Base-by-base conservation (phyloP, 2,797 vertebrate genomes). In the Acanthopagrus latus region DNA sequence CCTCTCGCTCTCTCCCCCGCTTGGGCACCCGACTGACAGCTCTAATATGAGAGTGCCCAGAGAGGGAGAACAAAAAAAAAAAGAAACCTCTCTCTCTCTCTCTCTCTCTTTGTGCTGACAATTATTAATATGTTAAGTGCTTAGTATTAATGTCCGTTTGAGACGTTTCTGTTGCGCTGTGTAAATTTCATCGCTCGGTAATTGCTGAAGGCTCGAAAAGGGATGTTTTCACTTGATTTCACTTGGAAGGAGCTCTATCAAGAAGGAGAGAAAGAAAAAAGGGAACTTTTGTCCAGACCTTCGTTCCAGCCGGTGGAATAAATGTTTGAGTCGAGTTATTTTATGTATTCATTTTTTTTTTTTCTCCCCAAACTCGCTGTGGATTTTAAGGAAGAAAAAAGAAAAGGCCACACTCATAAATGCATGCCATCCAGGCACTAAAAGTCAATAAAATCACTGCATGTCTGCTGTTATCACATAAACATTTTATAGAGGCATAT, bases 111-210 rank as follows among this genome's bases (percentile, higher is more conserved):
- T 78, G 58, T 72, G 66, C 70, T 92, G 89, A 91, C 83, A 71
- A 86, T 94, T 93, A 92, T 92, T 92, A 91, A 92, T 89, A 85
- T 77, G 86, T 88, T 82, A 89, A 93, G 86, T 90, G 86, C 62
- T 80, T n/a, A 56, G 82, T 86, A 90, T 91, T 80, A 86, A 87
- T 88, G 81, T 50, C 74, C 69, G 66, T 78, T 86, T 70, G 60
- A 84, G 77, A 82, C 25, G 71, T 83, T 76, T 80, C 70, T 70
- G 71, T 84, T 71, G 65, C 81, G 62, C 55, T 67, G 83, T 64
- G 66, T 87, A 66, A 64, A 86, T 90, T 86, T 73, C 86, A 87
- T 88, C 80, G 82, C 80, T 82, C 81, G 74, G 71, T 84, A 81
- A 86, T 83, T 81, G 64, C 83, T 23, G 41, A 54, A 64, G 71